Percentiles rank a stretch among this genome's conserved stretches.
phyloP scores from a whole-genome alignment of 37 sponge, comb jelly and placozoan genomes.

The Oopsacas minuta region DNA sequence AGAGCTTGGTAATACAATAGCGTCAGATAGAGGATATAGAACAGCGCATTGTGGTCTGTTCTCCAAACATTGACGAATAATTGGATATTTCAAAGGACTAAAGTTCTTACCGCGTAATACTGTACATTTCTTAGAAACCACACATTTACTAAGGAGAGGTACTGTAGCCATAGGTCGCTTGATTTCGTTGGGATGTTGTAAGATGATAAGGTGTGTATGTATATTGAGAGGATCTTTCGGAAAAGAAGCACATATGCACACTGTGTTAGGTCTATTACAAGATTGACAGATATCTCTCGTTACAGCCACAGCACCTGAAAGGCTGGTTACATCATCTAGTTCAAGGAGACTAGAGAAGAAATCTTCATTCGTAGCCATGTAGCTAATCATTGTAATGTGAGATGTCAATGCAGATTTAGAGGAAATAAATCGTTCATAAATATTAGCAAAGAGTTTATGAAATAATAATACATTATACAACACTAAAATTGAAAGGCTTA shows the following conservation, averaged over 20 bases:
- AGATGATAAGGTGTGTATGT: constrained; percentile 35
- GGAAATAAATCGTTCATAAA: no score
- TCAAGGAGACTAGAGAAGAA: neutral
- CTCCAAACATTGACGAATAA: neutral
- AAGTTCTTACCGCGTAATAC: constrained; percentile 46
- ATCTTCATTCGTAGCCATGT: constrained; percentile 6
- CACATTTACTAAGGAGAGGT: constrained; percentile 40
- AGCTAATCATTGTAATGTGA: no score
- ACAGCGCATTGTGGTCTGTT: neutral
- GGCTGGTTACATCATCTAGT: neutral
- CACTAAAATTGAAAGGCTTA: no score
- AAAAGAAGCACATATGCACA: constrained; percentile 60
- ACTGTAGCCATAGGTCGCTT: constrained; percentile 38
- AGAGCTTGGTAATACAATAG: neutral
- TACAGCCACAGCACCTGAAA: neutral
- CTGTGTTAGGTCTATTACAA: constrained; percentile 41
- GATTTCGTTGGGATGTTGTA: constrained; percentile 75
- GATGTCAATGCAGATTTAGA: no score
- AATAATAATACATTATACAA: no score
- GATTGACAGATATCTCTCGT: neutral
- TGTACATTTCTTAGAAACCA: constrained; percentile 26
- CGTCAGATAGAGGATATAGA: neutral
- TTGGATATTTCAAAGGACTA: neutral
- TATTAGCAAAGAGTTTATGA: no score
- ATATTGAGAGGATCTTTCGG: constrained; percentile 36